phyloP scores from a whole-genome alignment of 2,888 invertebrate species.

The Fragum whitleyi region DNA sequence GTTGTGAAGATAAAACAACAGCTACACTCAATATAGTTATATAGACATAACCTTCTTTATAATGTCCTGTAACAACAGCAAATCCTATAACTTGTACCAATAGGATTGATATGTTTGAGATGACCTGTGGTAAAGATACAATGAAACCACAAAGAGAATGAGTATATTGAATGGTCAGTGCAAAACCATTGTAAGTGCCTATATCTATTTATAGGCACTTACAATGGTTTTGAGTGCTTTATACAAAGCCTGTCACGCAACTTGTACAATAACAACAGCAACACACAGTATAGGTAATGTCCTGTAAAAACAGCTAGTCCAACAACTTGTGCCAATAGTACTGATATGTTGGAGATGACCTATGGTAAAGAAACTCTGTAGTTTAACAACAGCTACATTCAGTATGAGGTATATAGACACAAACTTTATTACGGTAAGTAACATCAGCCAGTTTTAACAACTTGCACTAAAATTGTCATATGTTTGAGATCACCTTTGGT shows the following conservation, averaged over 20 bases:
- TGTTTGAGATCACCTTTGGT: too few relatives aligned
- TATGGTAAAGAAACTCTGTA: too few relatives aligned
- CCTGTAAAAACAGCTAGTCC: too few relatives aligned
- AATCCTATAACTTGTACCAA: slow-evolving; percentile 31
- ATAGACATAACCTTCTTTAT: background rate
- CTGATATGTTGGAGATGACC: slow-evolving; percentile 39
- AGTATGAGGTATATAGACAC: too few relatives aligned
- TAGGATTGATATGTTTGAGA: slow-evolving; percentile 34
- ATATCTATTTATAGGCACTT: background rate
- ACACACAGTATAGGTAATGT: background rate
- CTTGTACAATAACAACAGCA: background rate
- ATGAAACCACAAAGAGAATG: background rate
- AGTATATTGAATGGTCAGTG: background rate
- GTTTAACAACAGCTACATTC: too few relatives aligned
- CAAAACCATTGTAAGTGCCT: background rate
- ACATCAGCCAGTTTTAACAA: too few relatives aligned
- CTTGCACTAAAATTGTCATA: too few relatives aligned
- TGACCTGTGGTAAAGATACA: slow-evolving; percentile 24
- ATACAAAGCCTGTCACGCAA: background rate
- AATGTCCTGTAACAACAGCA: background rate
- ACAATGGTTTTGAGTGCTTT: background rate
- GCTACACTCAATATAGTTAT: background rate
- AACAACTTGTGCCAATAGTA: slow-evolving; percentile 22
- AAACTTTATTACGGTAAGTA: too few relatives aligned
- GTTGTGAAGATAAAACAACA: slow-evolving; percentile 25